phyloP scores from a whole-genome alignment of 2,113 vertebrate species.

The Todiramphus saurophagus region DNA sequence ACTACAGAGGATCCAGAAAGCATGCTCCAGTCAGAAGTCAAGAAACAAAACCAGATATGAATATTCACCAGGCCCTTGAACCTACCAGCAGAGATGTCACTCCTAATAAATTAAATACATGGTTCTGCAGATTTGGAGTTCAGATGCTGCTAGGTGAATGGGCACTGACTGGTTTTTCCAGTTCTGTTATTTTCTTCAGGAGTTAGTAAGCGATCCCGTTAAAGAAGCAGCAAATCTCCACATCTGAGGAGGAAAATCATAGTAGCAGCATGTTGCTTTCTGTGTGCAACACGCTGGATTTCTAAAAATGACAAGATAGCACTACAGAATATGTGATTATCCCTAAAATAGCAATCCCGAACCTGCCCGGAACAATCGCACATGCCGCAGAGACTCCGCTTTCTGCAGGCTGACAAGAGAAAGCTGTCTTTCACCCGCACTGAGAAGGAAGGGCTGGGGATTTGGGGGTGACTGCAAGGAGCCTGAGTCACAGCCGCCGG shows the following conservation, averaged over 20 bases:
- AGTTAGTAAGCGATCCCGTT: neutral
- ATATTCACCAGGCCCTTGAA: neutral
- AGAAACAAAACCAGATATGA: neutral
- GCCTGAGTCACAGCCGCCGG: neutral
- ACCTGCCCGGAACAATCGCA: neutral
- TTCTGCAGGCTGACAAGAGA: neutral
- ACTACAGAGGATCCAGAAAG: constrained; percentile 25
- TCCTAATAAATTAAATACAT: neutral
- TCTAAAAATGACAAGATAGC: neutral
- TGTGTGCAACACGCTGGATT: neutral
- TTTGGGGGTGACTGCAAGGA: neutral
- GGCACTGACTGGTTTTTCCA: neutral
- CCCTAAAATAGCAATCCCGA: neutral
- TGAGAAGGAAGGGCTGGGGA: neutral
- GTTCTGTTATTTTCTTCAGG: neutral
- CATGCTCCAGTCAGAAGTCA: neutral
- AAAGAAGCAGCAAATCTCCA: neutral
- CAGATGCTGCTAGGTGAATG: neutral
- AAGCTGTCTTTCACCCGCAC: neutral
- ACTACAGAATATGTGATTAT: neutral
- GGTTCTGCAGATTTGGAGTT: neutral
- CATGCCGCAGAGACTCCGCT: neutral
- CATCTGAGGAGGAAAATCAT: neutral
- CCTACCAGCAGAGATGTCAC: neutral
- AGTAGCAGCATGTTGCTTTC: neutral